A percentile compares a stretch with the other conserved stretches of the same genome.
These are phyloP conservation scores for Cryptocephalus moraei DNA, from an alignment of 2,888 invertebrate species.

Conservation along the genomic window DNA sequence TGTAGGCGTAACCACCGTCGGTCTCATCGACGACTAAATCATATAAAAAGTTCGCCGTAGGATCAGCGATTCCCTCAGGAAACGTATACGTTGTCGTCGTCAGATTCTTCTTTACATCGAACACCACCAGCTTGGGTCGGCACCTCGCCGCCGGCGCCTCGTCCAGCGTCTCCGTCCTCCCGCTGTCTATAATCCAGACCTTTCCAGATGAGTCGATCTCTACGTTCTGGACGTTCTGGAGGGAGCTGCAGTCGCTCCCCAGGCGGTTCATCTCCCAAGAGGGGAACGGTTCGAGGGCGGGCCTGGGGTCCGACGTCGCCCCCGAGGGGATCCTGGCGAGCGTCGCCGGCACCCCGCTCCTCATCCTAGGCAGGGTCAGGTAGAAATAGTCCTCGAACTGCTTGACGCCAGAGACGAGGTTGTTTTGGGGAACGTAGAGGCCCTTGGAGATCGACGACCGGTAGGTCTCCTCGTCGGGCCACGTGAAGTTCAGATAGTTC, in stretches of 20 bases:
- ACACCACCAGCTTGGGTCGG: conserved; percentile 56
- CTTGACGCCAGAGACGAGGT: conserved; percentile 57
- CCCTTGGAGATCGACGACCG: conserved; percentile 45
- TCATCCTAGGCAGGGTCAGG: conserved; percentile 59
- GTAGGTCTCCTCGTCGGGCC: conserved; percentile 48
- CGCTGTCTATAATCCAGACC: conserved; percentile 61
- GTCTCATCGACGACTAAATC: conserved; percentile 65
- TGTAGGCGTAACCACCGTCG: conserved; percentile 57
- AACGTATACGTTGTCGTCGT: conserved; percentile 47
- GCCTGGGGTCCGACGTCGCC: conserved; percentile 42
- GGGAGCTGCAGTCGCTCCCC: conserved; percentile 51
- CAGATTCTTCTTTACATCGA: conserved; percentile 52
- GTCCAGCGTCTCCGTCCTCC: conserved; percentile 52
- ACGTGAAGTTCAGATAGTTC: conserved; percentile 59
- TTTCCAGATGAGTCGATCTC: conserved; percentile 59
- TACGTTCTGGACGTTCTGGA: conserved; percentile 66
- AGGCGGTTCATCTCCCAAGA: conserved; percentile 58
- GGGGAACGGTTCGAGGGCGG: conserved; percentile 56
- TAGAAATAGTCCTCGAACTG: conserved; percentile 57
- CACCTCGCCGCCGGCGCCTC: conserved; percentile 45
- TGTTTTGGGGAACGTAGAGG: conserved; percentile 56
- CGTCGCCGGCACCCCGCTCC: conserved; percentile 60
- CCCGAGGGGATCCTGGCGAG: conserved; percentile 47
- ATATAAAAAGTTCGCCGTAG: conserved; percentile 52
- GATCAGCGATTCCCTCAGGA: conserved; percentile 48